phyloP scores from a whole-genome alignment of 2,888 invertebrate genomes.

The Dinocampus coccinellae region DNA sequence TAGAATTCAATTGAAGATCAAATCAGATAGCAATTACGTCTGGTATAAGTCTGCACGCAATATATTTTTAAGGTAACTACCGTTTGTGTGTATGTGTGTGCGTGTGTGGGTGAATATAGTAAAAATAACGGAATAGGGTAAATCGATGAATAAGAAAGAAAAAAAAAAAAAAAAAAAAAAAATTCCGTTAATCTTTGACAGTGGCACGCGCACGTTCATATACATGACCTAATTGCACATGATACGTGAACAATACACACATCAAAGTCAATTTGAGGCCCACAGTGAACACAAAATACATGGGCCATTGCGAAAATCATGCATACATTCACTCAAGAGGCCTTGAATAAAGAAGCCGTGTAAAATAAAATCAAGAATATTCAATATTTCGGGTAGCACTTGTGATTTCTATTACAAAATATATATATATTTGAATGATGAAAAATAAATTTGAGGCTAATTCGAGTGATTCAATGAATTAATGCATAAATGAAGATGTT shows the following conservation, averaged over 20 bases:
- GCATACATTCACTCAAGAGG: slow-evolving; percentile 4
- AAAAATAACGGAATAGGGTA: slow-evolving; percentile 1
- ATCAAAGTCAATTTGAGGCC: slow-evolving; percentile 16
- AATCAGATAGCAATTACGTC: background rate
- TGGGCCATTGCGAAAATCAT: slow-evolving; percentile 16
- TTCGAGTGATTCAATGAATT: background rate
- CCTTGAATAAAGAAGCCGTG: slow-evolving; percentile 23
- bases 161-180: background rate
- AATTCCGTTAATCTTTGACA: slow-evolving; percentile 17
- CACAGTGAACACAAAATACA: background rate
- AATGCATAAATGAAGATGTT: background rate
- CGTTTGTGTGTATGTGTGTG: no score
- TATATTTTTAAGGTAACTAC: background rate
- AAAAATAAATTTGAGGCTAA: background rate
- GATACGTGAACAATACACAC: slow-evolving; percentile 29
- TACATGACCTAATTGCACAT: slow-evolving; percentile 32
- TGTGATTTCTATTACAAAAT: background rate
- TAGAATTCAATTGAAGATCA: background rate
- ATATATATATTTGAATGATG: background rate
- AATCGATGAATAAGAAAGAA: slow-evolving; percentile 16
- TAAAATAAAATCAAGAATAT: background rate
- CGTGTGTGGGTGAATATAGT: no score
- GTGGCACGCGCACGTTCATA: slow-evolving; percentile 4
- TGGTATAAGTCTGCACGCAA: background rate
- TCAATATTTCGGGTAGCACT: background rate